A percentile compares a stretch with the other conserved stretches of the same genome.
These are phyloP conservation scores for Kryptolebias marmoratus DNA, from an alignment of 2,113 vertebrate genomes.

Conservation along the genomic window DNA sequence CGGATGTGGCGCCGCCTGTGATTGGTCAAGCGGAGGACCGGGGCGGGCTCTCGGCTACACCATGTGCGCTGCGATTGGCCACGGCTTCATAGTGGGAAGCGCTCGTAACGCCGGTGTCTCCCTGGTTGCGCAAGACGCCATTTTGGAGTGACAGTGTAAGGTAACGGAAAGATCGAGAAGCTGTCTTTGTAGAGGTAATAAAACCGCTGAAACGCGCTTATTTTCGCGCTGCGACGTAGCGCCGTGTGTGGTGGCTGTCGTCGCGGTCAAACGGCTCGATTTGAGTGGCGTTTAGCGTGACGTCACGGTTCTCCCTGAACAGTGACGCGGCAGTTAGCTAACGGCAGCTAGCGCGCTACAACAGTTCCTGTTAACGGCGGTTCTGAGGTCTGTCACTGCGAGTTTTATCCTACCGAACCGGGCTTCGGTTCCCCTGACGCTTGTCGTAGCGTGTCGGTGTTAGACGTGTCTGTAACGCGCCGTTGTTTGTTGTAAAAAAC, in stretches of 20 bases:
- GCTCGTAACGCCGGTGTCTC: constrained; percentile 69
- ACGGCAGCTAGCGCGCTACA: constrained; percentile 1
- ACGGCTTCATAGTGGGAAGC: constrained; percentile 54
- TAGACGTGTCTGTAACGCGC: rapidly evolving
- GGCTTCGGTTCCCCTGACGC: too few species aligned
- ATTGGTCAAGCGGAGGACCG: constrained; percentile 4
- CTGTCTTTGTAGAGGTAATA: constrained; percentile 73
- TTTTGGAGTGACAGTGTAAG: constrained; percentile 80
- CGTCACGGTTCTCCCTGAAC: constrained; percentile 47
- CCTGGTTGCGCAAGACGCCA: constrained; percentile 81
- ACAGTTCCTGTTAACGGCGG: constrained; percentile 7
- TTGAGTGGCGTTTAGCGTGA: constrained; percentile 14
- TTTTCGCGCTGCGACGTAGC: background rate
- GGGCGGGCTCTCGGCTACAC: constrained; percentile 34
- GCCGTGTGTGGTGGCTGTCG: background rate
- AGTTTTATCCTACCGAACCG: background rate
- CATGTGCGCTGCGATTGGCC: constrained; percentile 60
- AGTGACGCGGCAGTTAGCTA: constrained; percentile 79
- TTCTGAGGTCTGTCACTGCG: background rate
- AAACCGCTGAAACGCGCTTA: background rate
- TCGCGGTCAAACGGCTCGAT: background rate
- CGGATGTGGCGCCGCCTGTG: background rate
- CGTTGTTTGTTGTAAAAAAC: background rate
- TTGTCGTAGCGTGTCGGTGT: rapidly evolving
- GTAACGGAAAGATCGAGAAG: constrained; percentile 76